Percentiles rank a stretch among this genome's conserved stretches.
These are phyloP conservation scores for Anguilla japonica DNA, from an alignment of 2,113 vertebrate species.

Conservation along the genomic window DNA sequence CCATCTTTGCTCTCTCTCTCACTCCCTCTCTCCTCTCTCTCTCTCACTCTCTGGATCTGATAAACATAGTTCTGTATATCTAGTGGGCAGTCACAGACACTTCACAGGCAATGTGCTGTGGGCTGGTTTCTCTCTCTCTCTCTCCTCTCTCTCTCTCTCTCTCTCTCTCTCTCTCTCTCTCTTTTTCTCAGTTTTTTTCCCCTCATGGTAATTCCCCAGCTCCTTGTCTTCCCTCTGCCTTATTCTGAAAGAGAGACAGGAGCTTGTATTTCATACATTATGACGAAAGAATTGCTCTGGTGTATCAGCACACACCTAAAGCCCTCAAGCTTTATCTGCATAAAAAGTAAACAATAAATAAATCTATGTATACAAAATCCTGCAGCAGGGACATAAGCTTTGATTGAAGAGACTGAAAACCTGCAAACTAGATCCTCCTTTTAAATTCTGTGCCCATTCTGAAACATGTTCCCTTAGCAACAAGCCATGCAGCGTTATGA, in stretches of 20 bases:
- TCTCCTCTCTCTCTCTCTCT: constrained; percentile 8
- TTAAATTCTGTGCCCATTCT: constrained; percentile 29
- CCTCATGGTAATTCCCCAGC: background rate
- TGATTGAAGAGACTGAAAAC: no score
- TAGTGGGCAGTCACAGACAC: constrained; percentile 41
- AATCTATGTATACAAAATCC: constrained; percentile 15
- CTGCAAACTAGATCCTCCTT: constrained; percentile 27
- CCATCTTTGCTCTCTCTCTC: background rate
- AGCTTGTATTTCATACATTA: background rate
- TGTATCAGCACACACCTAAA: background rate
- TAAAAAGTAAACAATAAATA: background rate
- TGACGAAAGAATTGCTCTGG: background rate
- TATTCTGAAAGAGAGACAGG: constrained; percentile 21
- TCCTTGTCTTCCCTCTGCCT: constrained; percentile 33
- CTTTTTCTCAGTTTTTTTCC: constrained; percentile 31
- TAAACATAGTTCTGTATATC: constrained; percentile 50
- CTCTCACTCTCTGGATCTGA: constrained; percentile 43
- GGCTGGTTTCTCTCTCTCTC: constrained; percentile 27
- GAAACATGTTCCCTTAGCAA: constrained; percentile 55
- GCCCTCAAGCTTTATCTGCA: background rate
- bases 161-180: constrained; percentile 14
- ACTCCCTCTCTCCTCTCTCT: background rate
- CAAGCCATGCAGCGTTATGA: constrained; percentile 46
- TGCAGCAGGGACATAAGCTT: constrained; percentile 23
- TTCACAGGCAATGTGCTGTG: constrained; percentile 31